Base-by-base conservation (phyloP, 1,140 invertebrate genomes). In the Zaprionus africanus region DNA sequence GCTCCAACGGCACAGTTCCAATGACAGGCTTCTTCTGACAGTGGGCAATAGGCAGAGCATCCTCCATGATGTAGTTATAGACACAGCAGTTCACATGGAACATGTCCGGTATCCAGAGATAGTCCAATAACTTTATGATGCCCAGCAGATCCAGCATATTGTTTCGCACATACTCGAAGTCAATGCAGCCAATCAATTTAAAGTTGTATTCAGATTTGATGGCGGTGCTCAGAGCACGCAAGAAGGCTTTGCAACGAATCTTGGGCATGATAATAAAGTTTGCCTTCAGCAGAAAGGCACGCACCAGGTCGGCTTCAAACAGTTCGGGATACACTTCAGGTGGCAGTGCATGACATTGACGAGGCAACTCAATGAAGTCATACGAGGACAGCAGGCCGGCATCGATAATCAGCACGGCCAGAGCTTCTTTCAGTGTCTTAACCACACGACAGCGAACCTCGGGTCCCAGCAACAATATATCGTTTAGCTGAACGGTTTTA, bases 31-130 rank as follows among this genome's bases (percentile, higher is more conserved):
- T 91, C 34, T 75, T 84, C 36, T 87, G 79, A 51, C 91, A 92
- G 0, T 78, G 75, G 1, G 91, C 78, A 38, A 92, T 80, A 5
- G 91, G 85, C 38, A 92, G 73, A 1, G 91, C 84, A 67, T 92
- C 91, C 41, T 91, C 88, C 72, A 81, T 86, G 5, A 92, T 86
- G 34, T 91, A 90, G n/a, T 76, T 90, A 60, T 91, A 78, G 5
- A 92, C 69, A 22, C 80, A 86, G 49, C 73, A 82, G 31, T 57
- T 81, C 0, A 80, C 77, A 57, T 54, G 74, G n/a, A 90, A 92
- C 78, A 91, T 83, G 60, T 92, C 88, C 4, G 84, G 91, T 78
- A 92, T 86, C 91, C 87, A 92, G n/a, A 92, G 58, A 41, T 83
- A 92, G 57, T 92, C 91, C 26, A 92, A 46, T 22, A 86, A 51